Conservation (phyloP, 2,797 vertebrate species). For the Acridotheres tristis region DNA sequence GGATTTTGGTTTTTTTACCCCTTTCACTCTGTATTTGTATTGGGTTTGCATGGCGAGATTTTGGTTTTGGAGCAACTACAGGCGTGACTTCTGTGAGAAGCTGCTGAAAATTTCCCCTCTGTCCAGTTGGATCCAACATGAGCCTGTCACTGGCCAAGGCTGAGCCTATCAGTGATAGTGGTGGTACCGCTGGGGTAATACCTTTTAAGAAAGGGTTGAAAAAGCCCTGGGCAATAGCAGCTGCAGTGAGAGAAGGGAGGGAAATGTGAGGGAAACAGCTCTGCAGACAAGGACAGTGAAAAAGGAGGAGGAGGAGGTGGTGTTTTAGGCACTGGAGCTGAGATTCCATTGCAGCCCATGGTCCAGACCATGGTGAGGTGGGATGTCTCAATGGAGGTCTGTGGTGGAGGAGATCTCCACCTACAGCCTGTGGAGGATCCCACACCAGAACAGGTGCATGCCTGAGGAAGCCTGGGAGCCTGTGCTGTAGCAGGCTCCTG, state of each 20-base stretch:
- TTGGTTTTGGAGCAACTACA: background rate
- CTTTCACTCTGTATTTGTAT: background rate
- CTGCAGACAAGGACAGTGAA: background rate
- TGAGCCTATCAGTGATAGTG: rapidly evolving
- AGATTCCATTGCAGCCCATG: background rate
- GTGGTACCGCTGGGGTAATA: background rate
- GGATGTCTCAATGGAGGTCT: background rate
- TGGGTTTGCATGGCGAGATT: background rate
- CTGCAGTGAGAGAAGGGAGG: background rate
- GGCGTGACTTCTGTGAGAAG: background rate
- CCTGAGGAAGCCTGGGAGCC: background rate
- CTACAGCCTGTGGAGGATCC: background rate
- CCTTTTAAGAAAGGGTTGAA: background rate
- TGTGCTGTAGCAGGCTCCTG: background rate
- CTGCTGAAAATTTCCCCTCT: background rate
- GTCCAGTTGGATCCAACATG: rapidly evolving
- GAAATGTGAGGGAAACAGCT: background rate
- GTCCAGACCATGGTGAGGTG: background rate
- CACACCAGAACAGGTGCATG: background rate
- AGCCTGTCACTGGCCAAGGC: background rate
- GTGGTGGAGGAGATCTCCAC: background rate
- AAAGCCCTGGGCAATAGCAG: background rate
- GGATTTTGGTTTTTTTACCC: background rate
- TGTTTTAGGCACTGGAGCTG: background rate
- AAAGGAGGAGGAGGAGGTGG: background rate